Conservation (phyloP, 1,140 invertebrate species). For the Delia radicum region DNA sequence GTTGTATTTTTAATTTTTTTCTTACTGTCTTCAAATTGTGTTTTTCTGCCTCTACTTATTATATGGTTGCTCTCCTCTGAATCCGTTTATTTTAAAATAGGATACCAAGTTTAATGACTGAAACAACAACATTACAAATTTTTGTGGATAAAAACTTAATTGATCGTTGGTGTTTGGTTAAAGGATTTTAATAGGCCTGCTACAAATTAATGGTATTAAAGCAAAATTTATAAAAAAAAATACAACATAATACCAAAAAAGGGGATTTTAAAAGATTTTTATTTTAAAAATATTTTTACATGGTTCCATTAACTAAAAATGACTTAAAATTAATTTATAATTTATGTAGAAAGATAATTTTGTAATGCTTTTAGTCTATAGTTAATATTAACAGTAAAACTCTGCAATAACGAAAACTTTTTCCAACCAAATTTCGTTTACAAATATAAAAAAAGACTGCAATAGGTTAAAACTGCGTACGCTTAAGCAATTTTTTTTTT, state of each 20-base stretch:
- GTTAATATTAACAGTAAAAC: too few species aligned
- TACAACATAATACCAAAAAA: not conserved
- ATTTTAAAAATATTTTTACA: not conserved
- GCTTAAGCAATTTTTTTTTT: too few species aligned
- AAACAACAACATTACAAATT: constrained; percentile 6
- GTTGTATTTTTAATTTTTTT: too few species aligned
- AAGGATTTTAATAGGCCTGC: not conserved
- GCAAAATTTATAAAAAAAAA: not conserved
- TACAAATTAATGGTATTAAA: not conserved
- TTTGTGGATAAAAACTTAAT: constrained; percentile 20
- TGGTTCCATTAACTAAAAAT: not conserved
- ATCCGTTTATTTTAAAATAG: not conserved
- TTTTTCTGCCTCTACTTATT: too few species aligned
- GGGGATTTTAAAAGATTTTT: not conserved
- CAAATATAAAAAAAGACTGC: too few species aligned
- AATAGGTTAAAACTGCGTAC: too few species aligned
- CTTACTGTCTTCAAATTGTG: too few species aligned
- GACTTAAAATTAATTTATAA: not conserved
- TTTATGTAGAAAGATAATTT: too few species aligned
- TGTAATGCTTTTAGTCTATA: too few species aligned
- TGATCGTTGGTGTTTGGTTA: constrained; percentile 19
- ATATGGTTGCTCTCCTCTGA: too few species aligned
- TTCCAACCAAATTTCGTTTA: too few species aligned
- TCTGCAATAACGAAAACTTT: too few species aligned
- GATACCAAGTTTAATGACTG: not conserved